Evolutionary conservation across 2,888 invertebrate genomes (phyloP).

Genomic region (Glyphotaelius pellucidus): DNA sequence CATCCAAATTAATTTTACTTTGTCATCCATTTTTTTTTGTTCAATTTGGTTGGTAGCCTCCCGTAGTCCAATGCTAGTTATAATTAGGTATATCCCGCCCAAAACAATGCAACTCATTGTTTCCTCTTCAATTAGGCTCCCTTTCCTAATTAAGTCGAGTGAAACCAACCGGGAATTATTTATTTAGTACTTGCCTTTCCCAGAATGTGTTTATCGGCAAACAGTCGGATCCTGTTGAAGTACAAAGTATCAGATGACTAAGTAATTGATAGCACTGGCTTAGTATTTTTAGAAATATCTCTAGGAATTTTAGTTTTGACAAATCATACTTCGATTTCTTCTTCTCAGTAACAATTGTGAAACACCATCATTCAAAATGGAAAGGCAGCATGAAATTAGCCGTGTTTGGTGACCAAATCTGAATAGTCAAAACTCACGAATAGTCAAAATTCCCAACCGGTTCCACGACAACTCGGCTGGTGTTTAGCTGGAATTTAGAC

Average conservation of each 20-base stretch:
- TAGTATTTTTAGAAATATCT: not conserved
- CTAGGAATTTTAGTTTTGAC: no score
- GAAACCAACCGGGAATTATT: not conserved
- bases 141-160: constrained; percentile 11
- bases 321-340: no score
- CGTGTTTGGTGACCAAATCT: no score
- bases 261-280: not conserved
- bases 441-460: no score
- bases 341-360: no score
- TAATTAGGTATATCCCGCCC: not conserved
- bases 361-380: no score
- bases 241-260: not conserved
- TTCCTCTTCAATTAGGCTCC: not conserved
- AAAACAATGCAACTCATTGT: constrained; percentile 15
- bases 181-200: not conserved
- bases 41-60: not conserved
- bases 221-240: not conserved
- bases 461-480: no score
- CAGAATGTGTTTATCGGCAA: not conserved
- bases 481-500: no score
- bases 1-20: not conserved
- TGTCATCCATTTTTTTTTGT: not conserved
- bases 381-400: no score
- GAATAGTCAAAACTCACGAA: no score
- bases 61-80: not conserved